These are phyloP conservation scores for Xenus cinereus DNA, from an alignment of 2,113 vertebrate species.

Conservation along the genomic window DNA sequence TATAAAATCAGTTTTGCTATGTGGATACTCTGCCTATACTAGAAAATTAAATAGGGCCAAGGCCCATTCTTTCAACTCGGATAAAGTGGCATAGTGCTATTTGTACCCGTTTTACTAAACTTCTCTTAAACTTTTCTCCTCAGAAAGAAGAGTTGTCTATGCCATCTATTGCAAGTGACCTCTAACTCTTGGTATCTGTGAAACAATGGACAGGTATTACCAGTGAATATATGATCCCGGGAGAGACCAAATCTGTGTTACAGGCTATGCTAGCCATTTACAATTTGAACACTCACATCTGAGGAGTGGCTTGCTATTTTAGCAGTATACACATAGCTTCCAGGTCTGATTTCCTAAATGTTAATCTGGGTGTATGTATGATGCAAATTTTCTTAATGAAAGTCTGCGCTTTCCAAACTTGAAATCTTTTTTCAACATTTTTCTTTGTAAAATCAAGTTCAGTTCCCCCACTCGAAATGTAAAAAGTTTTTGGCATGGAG, in stretches of 20 bases:
- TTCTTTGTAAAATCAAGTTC: background rate
- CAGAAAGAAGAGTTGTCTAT: background rate
- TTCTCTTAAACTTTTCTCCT: background rate
- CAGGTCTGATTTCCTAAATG: background rate
- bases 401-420: background rate
- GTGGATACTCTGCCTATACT: background rate
- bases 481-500: accelerated
- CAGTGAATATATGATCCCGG: background rate
- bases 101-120: background rate
- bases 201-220: background rate
- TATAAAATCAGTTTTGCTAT: background rate
- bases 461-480: background rate
- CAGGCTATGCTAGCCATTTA: background rate
- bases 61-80: background rate
- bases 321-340: background rate
- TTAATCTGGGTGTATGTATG: too few relatives aligned
- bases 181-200: background rate
- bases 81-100: background rate
- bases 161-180: background rate
- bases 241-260: background rate
- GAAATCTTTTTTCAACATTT: background rate
- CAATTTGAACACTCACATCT: background rate
- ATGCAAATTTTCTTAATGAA: background rate
- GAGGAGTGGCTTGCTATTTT: background rate
- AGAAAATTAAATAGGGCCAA: background rate